phyloP scores from a whole-genome alignment of 2,113 vertebrate species.

The Balaeniceps rex region DNA sequence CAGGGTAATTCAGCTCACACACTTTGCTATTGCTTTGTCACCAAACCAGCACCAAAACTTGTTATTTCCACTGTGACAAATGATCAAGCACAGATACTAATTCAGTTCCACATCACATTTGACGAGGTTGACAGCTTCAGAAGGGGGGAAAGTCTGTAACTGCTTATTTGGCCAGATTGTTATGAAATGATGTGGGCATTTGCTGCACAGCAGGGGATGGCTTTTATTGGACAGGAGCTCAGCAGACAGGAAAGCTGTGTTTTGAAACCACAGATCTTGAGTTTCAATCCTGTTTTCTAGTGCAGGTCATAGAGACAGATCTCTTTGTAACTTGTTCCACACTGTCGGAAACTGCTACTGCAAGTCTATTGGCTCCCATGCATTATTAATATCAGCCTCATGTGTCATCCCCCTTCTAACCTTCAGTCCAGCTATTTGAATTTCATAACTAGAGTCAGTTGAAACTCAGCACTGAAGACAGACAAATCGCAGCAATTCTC shows the following conservation, averaged over 20 bases:
- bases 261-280: slow-evolving; percentile 19
- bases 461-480: not conserved
- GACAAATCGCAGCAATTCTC: not conserved
- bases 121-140: slow-evolving; percentile 14
- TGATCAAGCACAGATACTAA: not conserved
- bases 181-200: slow-evolving; percentile 27
- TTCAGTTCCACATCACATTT: slow-evolving; percentile 4
- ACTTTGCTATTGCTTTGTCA: not conserved
- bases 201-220: not conserved
- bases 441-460: slow-evolving; percentile 17
- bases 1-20: not conserved
- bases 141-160: slow-evolving; percentile 10
- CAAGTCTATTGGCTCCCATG: slow-evolving; percentile 50
- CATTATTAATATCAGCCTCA: slow-evolving; percentile 54
- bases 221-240: slow-evolving; percentile 16
- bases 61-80: slow-evolving; percentile 2
- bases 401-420: slow-evolving; percentile 40
- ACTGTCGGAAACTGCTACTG: not conserved
- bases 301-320: slow-evolving; percentile 25
- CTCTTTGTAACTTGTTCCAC: slow-evolving; percentile 48
- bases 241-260: not conserved
- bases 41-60: not conserved
- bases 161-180: slow-evolving; percentile 51
- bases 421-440: slow-evolving; percentile 53
- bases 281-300: slow-evolving; percentile 35